Evolutionary conservation across 2,888 invertebrate species (phyloP).

Genomic region (Pegoplata infirma): DNA sequence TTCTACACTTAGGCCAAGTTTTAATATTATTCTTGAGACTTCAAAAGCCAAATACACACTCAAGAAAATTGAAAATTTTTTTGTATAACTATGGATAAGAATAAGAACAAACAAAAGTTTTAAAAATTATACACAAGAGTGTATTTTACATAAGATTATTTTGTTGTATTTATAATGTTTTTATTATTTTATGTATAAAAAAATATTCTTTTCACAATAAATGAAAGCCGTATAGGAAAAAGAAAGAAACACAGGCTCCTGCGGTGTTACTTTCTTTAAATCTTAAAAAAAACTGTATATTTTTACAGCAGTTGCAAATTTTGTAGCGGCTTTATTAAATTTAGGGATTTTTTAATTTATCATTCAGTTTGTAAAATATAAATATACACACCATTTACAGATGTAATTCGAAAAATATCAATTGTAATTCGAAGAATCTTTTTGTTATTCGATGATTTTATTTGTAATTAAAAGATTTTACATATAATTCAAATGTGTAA

Average conservation of each 20-base stretch:
- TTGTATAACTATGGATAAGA: neutral
- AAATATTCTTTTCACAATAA: neutral
- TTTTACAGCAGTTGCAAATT: too few species aligned
- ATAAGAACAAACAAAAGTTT: slow-evolving; percentile 1
- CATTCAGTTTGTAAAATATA: too few species aligned
- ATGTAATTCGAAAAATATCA: too few species aligned
- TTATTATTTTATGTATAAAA: slow-evolving; percentile 19
- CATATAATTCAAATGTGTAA: too few species aligned
- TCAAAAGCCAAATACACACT: neutral
- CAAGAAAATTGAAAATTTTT: neutral
- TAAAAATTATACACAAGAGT: slow-evolving; percentile 41
- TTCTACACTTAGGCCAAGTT: slow-evolving; percentile 28
- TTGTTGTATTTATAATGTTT: slow-evolving; percentile 31
- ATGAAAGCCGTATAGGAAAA: neutral
- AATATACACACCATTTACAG: too few species aligned
- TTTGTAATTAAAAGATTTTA: too few species aligned
- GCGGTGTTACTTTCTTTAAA: neutral
- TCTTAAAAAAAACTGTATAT: too few species aligned
- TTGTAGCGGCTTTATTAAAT: too few species aligned
- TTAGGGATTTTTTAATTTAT: too few species aligned
- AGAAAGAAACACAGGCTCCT: neutral
- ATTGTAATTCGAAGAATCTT: too few species aligned
- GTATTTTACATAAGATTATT: slow-evolving; percentile 45
- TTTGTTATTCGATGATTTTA: too few species aligned
- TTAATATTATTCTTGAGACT: slow-evolving; percentile 27